Conservation (phyloP, 1,140 invertebrate species). For the Charaxes varanes region DNA sequence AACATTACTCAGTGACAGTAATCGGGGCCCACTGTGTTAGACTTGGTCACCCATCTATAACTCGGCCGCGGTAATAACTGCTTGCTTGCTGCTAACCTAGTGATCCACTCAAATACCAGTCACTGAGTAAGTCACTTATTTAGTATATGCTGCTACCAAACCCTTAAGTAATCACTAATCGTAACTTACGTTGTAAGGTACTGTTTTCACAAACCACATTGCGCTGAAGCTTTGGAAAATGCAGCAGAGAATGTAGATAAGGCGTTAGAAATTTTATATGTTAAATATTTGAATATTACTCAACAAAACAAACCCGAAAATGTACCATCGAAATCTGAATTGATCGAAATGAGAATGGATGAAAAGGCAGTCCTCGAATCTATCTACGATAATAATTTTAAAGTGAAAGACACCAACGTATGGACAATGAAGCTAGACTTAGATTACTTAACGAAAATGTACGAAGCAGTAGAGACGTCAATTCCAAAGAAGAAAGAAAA, state of each 20-base stretch:
- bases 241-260: conserved; percentile 78
- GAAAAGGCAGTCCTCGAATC: conserved; percentile 83
- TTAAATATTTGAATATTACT: conserved; percentile 78
- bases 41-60: too few relatives aligned
- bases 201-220: conserved; percentile 83
- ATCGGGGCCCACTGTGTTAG: too few relatives aligned
- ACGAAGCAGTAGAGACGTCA: conserved; percentile 72
- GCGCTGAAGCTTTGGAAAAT: conserved; percentile 80
- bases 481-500: conserved; percentile 55
- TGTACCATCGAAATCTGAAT: conserved; percentile 67
- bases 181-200: conserved; percentile 71
- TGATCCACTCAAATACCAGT: too few relatives aligned
- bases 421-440: conserved; percentile 81
- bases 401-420: conserved; percentile 79
- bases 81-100: too few relatives aligned
- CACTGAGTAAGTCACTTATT: too few relatives aligned
- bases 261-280: conserved; percentile 80
- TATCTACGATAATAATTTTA: conserved; percentile 81
- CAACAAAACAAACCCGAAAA: conserved; percentile 46
- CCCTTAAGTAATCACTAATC: too few relatives aligned
- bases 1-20: too few relatives aligned
- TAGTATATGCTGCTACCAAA: not conserved
- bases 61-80: too few relatives aligned
- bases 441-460: conserved; percentile 79
- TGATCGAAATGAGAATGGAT: conserved; percentile 78